phyloP scores from a whole-genome alignment of 2,113 vertebrate species.

The Garra rufa region DNA sequence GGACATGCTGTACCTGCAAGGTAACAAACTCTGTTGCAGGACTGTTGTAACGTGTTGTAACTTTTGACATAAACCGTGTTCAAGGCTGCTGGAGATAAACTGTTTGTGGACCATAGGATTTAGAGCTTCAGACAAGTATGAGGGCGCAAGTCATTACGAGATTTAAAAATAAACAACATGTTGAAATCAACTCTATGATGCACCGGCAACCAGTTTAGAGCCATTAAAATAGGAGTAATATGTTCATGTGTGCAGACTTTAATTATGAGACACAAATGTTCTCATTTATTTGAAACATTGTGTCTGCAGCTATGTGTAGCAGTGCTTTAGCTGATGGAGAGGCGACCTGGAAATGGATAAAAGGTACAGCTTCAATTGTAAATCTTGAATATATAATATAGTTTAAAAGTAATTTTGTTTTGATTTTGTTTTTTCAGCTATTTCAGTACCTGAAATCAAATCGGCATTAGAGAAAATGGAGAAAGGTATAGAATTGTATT shows the following conservation, averaged over 20 bases:
- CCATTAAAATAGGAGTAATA: background rate
- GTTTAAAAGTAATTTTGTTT: background rate
- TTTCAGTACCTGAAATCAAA: background rate
- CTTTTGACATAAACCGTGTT: no score
- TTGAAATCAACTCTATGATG: no score
- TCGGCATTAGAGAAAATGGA: background rate
- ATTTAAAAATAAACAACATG: no score
- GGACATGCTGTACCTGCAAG: constrained; percentile 59
- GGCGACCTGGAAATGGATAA: background rate
- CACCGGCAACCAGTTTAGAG: no score
- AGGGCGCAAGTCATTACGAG: no score
- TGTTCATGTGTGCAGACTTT: background rate
- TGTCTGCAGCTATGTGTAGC: background rate
- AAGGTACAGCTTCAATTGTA: background rate
- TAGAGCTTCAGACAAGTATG: no score
- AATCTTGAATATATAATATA: background rate
- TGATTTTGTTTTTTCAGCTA: background rate
- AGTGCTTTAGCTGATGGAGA: background rate
- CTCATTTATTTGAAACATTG: background rate
- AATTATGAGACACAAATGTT: background rate
- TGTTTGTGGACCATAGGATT: no score
- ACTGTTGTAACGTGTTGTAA: background rate
- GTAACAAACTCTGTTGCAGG: background rate
- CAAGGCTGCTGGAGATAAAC: no score
- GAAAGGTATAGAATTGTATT: background rate